Conservation (phyloP, 2,888 invertebrate genomes). For the Colletes collaris region DNA sequence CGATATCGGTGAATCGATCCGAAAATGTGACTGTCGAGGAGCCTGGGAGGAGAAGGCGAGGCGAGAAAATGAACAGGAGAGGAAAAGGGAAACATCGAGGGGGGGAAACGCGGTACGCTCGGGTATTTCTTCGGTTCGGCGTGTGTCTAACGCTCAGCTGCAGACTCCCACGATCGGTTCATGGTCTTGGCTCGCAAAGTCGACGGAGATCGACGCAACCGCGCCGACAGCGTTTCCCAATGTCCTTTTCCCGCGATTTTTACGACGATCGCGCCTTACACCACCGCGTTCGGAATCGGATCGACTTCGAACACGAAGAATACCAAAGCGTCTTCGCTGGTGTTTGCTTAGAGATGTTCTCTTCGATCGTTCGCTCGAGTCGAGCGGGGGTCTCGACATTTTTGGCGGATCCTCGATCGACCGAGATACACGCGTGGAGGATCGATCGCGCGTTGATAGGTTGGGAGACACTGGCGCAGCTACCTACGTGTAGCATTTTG, state of each 20-base stretch:
- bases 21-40: constrained; percentile 55
- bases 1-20: constrained; percentile 53
- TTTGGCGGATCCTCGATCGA: neutral
- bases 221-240: constrained; percentile 58
- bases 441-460: constrained; percentile 16
- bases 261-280: neutral
- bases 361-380: too few relatives aligned
- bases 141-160: constrained; percentile 58
- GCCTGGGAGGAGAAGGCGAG: neutral
- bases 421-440: neutral
- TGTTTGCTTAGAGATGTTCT: too few relatives aligned
- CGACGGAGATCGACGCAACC: constrained; percentile 58
- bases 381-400: too few relatives aligned
- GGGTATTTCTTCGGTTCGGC: constrained; percentile 60
- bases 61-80: constrained; percentile 20
- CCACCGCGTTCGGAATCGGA: neutral
- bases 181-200: constrained; percentile 74
- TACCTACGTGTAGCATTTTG: constrained; percentile 67
- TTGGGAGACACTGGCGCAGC: constrained; percentile 64
- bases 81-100: constrained; percentile 32
- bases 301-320: neutral
- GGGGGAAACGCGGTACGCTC: constrained; percentile 48
- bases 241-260: constrained; percentile 39
- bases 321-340: too few relatives aligned
- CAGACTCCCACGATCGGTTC: constrained; percentile 80